Evolutionary conservation across 2,113 vertebrate genomes (phyloP).

Genomic region (Cygnus atratus): DNA sequence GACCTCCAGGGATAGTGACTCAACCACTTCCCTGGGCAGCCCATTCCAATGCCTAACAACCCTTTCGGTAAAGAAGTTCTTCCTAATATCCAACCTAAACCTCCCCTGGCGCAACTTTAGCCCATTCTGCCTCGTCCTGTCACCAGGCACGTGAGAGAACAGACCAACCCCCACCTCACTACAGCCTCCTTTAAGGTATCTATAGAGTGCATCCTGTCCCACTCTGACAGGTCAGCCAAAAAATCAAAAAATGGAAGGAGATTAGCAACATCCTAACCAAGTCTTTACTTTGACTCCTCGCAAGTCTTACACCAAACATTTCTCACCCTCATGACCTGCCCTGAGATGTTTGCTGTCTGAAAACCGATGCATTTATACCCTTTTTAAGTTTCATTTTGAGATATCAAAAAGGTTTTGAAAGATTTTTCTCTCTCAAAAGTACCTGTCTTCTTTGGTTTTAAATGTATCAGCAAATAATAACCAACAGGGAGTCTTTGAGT

Average conservation of each 20-base stretch:
- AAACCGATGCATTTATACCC: neutral
- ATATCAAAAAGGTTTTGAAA: neutral
- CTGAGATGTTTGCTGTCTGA: neutral
- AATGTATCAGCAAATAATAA: neutral
- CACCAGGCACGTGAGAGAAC: too few relatives aligned
- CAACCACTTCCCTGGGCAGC: too few relatives aligned
- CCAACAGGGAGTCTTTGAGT: neutral
- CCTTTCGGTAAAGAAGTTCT: too few relatives aligned
- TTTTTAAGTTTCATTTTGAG: neutral
- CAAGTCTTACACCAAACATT: neutral
- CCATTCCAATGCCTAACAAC: too few relatives aligned
- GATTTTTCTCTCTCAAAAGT: neutral
- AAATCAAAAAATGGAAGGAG: neutral
- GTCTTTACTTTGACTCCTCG: neutral
- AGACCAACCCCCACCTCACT: too few relatives aligned
- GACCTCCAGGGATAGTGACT: too few relatives aligned
- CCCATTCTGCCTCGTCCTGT: too few relatives aligned
- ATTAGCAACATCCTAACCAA: fast-evolving
- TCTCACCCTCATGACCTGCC: neutral
- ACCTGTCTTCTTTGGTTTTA: neutral
- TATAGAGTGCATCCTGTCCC: too few relatives aligned
- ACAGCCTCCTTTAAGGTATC: too few relatives aligned
- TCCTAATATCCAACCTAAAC: too few relatives aligned
- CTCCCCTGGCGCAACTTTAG: too few relatives aligned
- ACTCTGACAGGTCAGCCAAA: neutral